A percentile compares a stretch with the other conserved stretches of the same genome.
Evolutionary conservation across 2,888 invertebrate genomes (phyloP).

Genomic region (Imbricaverruca yamaguchii): DNA sequence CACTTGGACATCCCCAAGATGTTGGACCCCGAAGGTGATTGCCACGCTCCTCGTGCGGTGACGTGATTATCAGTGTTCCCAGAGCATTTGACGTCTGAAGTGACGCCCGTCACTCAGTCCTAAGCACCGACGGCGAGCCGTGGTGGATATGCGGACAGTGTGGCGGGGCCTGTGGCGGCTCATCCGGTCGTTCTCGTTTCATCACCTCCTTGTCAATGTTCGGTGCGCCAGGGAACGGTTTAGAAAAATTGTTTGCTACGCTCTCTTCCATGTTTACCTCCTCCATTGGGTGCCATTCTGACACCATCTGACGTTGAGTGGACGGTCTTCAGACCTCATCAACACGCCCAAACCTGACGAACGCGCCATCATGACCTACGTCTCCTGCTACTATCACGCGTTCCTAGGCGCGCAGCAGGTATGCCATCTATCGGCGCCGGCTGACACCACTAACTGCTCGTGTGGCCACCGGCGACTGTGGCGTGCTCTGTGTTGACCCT

Average conservation of each 20-base stretch:
- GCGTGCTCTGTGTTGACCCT: too few relatives aligned
- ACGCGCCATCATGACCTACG: constrained; percentile 99
- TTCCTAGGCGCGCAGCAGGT: constrained; percentile 99
- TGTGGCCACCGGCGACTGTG: constrained; percentile 15
- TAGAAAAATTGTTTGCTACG: too few relatives aligned
- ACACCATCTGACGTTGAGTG: too few relatives aligned
- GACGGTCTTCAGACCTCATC: constrained; percentile 76
- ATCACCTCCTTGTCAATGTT: neutral
- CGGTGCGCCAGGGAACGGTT: too few relatives aligned
- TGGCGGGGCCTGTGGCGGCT: neutral
- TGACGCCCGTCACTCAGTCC: too few relatives aligned
- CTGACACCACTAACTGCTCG: constrained; percentile 21
- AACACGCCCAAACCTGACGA: constrained; percentile 99
- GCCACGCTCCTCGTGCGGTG: neutral
- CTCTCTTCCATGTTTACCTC: too few relatives aligned
- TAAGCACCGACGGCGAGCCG: too few relatives aligned
- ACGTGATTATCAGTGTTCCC: too few relatives aligned
- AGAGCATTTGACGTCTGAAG: too few relatives aligned
- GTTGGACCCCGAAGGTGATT: constrained; percentile 99
- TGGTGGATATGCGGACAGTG: too few relatives aligned
- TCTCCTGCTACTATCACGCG: constrained; percentile 99
- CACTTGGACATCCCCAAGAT: constrained; percentile 99
- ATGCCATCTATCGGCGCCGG: constrained; percentile 36
- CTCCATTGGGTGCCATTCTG: too few relatives aligned
- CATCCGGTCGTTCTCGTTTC: neutral